Conservation (phyloP, 2,113 vertebrate species). For the Cyprichromis sp. region DNA sequence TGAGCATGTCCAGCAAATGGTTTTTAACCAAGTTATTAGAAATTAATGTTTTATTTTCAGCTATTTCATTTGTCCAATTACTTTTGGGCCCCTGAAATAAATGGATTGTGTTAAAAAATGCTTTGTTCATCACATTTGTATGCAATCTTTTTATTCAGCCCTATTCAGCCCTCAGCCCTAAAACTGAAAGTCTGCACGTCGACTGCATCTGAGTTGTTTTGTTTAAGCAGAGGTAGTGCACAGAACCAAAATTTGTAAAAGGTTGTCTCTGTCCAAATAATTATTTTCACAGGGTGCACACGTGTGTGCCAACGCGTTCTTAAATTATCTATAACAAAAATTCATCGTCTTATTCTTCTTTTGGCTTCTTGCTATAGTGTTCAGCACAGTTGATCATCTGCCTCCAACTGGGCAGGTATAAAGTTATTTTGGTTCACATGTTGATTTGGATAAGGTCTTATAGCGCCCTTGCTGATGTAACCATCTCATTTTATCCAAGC, state of each 20-base stretch:
- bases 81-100: background rate
- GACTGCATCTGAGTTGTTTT: background rate
- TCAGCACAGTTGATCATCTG: background rate
- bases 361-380: background rate
- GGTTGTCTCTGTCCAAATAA: background rate
- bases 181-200: background rate
- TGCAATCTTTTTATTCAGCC: background rate
- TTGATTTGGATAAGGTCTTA: background rate
- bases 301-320: background rate
- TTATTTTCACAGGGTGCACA: background rate
- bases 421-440: background rate
- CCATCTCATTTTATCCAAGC: background rate
- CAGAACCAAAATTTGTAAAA: background rate
- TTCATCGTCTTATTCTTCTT: background rate
- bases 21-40: background rate
- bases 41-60: background rate
- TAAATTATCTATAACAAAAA: background rate
- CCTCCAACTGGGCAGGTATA: background rate
- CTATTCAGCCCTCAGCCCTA: background rate
- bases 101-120: background rate
- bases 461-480: accelerated
- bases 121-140: background rate
- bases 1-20: background rate
- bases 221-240: background rate
- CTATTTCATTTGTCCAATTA: background rate